Conservation (phyloP, 2,888 invertebrate species). For the Cybosia mesomella region DNA sequence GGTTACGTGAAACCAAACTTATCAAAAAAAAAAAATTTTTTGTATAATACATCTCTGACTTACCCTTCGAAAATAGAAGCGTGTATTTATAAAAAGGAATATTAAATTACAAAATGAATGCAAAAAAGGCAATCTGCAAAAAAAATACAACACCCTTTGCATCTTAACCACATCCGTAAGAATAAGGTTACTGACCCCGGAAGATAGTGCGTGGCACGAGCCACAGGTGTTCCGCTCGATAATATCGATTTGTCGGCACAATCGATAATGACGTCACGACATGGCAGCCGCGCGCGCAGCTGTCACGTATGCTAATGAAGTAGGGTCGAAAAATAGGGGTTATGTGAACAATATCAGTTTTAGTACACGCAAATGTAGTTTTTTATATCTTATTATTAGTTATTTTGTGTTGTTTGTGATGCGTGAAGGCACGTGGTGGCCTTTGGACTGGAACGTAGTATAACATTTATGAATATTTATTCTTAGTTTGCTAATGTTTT, state of each 20-base stretch:
- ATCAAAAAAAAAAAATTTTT: background rate
- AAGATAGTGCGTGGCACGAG: constrained; percentile 72
- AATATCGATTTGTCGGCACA: constrained; percentile 70
- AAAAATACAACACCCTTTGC: constrained; percentile 18
- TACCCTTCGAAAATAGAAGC: too few relatives aligned
- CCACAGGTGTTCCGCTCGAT: constrained; percentile 82
- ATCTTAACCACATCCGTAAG: constrained; percentile 35
- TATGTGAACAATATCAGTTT: constrained; percentile 53
- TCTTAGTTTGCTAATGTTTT: background rate
- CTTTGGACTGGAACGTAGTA: constrained; percentile 21
- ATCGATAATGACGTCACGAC: constrained; percentile 83
- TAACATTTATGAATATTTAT: background rate
- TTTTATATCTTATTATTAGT: constrained; percentile 49
- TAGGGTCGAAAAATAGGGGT: constrained; percentile 72
- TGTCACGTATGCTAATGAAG: constrained; percentile 73
- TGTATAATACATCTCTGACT: background rate
- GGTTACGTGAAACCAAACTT: background rate
- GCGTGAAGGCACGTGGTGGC: constrained; percentile 18
- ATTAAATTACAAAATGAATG: background rate
- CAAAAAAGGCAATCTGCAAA: background rate
- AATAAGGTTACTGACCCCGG: constrained; percentile 77
- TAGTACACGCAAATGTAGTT: constrained; percentile 59
- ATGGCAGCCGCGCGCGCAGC: constrained; percentile 77
- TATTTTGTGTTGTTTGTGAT: constrained; percentile 13
- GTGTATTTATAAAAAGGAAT: background rate